These are phyloP conservation scores for Dascyllus trimaculatus DNA, from an alignment of 2,113 vertebrate genomes.

Conservation along the genomic window DNA sequence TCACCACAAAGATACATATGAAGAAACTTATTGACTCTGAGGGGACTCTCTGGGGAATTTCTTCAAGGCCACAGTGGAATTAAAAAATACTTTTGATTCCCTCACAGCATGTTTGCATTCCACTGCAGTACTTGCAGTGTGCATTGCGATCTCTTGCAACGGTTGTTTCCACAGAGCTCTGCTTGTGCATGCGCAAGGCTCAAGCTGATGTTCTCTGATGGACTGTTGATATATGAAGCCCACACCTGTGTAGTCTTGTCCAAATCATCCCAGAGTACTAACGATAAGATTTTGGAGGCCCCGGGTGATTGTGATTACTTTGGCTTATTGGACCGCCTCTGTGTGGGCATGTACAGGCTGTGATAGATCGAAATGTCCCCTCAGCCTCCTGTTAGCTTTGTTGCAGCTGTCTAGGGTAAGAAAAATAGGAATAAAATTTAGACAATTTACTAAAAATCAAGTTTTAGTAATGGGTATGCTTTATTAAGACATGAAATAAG, in stretches of 20 bases:
- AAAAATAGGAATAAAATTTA: neutral
- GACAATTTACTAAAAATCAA: neutral
- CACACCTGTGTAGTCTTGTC: neutral
- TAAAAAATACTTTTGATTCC: constrained; percentile 38
- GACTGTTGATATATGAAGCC: constrained; percentile 6
- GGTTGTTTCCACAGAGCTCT: neutral
- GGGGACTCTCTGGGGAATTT: constrained; percentile 18
- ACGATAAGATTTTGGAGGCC: neutral
- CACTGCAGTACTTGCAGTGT: constrained; percentile 1
- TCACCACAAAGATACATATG: constrained; percentile 1
- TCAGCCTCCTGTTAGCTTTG: neutral
- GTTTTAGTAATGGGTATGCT: no score
- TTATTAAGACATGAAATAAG: no score
- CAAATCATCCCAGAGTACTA: neutral
- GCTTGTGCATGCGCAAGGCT: no score
- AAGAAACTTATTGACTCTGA: constrained; percentile 8
- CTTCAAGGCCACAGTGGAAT: constrained; percentile 15
- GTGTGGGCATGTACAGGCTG: neutral
- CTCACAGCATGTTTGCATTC: constrained; percentile 17
- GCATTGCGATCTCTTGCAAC: constrained; percentile 9
- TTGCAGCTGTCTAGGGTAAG: neutral
- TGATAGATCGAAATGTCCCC: neutral
- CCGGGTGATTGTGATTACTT: neutral
- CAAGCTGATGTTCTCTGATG: neutral
- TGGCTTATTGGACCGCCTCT: neutral